Conservation (phyloP, 2,797 vertebrate genomes). For the Champsocephalus esox region DNA sequence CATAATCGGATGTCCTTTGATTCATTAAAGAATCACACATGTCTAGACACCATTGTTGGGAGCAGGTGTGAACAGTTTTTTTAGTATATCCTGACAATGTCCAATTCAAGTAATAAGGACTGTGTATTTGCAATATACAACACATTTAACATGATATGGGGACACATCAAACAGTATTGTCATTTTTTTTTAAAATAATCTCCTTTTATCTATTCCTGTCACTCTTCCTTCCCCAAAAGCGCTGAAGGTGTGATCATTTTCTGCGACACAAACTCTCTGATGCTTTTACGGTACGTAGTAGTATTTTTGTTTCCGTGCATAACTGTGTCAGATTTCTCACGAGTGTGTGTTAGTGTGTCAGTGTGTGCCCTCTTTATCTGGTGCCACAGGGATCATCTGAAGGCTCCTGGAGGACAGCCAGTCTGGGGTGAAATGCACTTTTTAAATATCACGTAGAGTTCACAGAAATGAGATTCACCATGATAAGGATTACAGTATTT, state of each 20-base stretch:
- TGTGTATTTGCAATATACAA: background rate
- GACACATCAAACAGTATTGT: background rate
- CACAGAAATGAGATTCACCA: slow-evolving; percentile 6
- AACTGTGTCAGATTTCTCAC: slow-evolving; percentile 74
- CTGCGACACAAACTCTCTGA: slow-evolving; percentile 15
- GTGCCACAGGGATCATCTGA: slow-evolving; percentile 70
- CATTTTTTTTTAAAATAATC: background rate
- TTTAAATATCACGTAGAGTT: background rate
- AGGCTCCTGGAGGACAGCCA: slow-evolving; percentile 41
- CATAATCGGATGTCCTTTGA: slow-evolving; percentile 16
- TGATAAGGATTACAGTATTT: slow-evolving; percentile 21
- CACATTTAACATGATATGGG: background rate
- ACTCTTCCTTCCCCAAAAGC: slow-evolving; percentile 45
- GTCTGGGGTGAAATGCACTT: slow-evolving; percentile 21
- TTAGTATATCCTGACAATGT: background rate
- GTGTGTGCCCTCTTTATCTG: slow-evolving; percentile 78
- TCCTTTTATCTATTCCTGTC: slow-evolving; percentile 26
- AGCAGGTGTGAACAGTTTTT: background rate
- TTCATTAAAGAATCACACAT: slow-evolving; percentile 7
- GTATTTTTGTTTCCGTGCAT: slow-evolving; percentile 65
- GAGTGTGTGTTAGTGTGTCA: slow-evolving; percentile 87
- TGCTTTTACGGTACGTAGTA: slow-evolving; percentile 26
- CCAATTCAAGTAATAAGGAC: background rate
- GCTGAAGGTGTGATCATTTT: slow-evolving; percentile 22
- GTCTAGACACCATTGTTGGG: background rate